Base-by-base conservation (phyloP, 2,888 invertebrate species). In the Druceiella hillmani region DNA sequence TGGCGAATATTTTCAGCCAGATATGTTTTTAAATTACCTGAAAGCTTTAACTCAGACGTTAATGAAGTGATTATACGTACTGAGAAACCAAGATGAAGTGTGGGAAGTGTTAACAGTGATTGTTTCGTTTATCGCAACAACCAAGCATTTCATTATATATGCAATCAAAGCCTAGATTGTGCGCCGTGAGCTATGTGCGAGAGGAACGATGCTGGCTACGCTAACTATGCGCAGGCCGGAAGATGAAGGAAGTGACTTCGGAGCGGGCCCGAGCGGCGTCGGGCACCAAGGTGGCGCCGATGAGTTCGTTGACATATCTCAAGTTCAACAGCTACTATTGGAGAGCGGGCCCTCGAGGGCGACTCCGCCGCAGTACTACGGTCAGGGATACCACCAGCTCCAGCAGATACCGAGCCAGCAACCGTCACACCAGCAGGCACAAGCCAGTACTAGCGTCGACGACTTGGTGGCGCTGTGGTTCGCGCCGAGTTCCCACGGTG, bases 271-370 rank as follows among this genome's bases (percentile, higher is more conserved):
- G 30, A 39, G 30, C 28, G 42, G 38, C 27, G 7, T 4, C 7
- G 27, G 5, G 10, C 27, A 27, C 27, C 27, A 27, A 10, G 5
- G n/a, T 36, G 40, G 40, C 43, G 40, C 45, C 36, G 75, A 76
- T 53, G 81, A 81, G 56, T 81, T 79, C 59, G 80, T 81, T 49
- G 81, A 81, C 57, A 81, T 81, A 45, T 66, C 81, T 36, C 81
- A 81, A 56, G 81, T 81, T 45, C 79, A 79, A 48, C 78, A 79
- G 55, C 58, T 79, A 42, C 58, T 80, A 35, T 57, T 79, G 49
- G 78, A 78, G 27, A 11, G 27, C 27, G 27, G 27, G n/a, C 11
- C 27, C 7, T 27, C 27, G 27, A 11, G 7, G 27, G 5, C 11
- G 7, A 27, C 27, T 5, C 27, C 27, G 27, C 27, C 27, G 7